Conservation (phyloP, 2,113 vertebrate species). For the Lipotes vexillifer region DNA sequence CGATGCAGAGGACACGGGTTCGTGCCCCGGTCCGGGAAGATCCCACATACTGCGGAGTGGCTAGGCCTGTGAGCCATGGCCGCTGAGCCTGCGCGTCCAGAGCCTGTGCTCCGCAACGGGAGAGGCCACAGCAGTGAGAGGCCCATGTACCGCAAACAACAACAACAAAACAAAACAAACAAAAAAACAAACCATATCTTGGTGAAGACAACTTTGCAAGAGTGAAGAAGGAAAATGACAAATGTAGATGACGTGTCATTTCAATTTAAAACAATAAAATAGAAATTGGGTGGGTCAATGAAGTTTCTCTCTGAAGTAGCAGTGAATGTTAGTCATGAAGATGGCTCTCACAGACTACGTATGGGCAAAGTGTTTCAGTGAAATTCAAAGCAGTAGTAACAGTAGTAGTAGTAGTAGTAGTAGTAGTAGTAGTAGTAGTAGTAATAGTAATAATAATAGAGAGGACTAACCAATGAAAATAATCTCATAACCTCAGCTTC, state of each 20-base stretch:
- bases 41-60: no score
- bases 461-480: neutral
- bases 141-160: no score
- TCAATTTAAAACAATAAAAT: neutral
- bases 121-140: no score
- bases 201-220: neutral
- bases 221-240: neutral
- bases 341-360: neutral
- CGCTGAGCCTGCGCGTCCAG: no score
- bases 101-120: no score
- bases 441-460: neutral
- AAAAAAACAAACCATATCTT: neutral
- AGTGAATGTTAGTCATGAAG: no score
- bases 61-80: no score
- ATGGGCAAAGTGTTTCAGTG: neutral
- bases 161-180: no score
- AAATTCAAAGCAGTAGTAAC: neutral
- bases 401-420: neutral
- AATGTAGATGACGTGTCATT: accelerated
- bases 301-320: neutral
- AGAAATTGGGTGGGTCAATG: neutral
- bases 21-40: no score
- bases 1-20: no score
- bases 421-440: neutral
- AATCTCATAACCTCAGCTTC: neutral